These are phyloP conservation scores for Thereva unica DNA, from an alignment of 2,888 invertebrate species.

Conservation along the genomic window DNA sequence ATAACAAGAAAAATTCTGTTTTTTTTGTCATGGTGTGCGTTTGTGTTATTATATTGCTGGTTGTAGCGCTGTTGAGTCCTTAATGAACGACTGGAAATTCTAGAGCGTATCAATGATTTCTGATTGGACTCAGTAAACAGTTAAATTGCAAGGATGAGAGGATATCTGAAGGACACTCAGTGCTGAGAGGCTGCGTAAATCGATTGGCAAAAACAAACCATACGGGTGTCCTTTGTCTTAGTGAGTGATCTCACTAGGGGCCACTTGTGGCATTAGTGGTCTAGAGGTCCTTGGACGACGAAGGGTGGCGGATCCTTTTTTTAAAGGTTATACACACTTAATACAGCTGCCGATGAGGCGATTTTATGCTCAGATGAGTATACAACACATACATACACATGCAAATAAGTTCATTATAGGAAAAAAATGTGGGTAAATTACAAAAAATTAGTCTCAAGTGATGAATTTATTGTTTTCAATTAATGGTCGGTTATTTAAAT, in stretches of 20 bases:
- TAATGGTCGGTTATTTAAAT: constrained; percentile 45
- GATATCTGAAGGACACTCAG: constrained; percentile 34
- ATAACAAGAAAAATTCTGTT: background rate
- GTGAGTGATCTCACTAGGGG: constrained; percentile 2
- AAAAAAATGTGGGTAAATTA: constrained; percentile 13
- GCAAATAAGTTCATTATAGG: too few relatives aligned
- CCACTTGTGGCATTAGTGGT: constrained; percentile 20
- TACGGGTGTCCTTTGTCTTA: constrained; percentile 40
- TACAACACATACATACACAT: background rate
- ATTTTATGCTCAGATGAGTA: constrained; percentile 16
- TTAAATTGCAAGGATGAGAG: constrained; percentile 4
- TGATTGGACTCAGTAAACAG: constrained; percentile 7
- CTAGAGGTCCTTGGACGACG: background rate
- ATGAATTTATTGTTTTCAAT: constrained; percentile 18
- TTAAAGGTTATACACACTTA: constrained; percentile 3
- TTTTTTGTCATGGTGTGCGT: background rate
- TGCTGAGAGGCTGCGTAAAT: constrained; percentile 37
- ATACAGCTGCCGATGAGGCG: constrained; percentile 29
- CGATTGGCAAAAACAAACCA: constrained; percentile 41
- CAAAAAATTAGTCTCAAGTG: constrained; percentile 22
- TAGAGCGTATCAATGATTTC: constrained; percentile 14
- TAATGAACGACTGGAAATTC: constrained; percentile 27
- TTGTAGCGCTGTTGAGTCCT: background rate
- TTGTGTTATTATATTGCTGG: too few relatives aligned
- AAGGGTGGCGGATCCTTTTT: too few relatives aligned